Conservation (phyloP, 1,140 invertebrate species). For the Megathymus violae region DNA sequence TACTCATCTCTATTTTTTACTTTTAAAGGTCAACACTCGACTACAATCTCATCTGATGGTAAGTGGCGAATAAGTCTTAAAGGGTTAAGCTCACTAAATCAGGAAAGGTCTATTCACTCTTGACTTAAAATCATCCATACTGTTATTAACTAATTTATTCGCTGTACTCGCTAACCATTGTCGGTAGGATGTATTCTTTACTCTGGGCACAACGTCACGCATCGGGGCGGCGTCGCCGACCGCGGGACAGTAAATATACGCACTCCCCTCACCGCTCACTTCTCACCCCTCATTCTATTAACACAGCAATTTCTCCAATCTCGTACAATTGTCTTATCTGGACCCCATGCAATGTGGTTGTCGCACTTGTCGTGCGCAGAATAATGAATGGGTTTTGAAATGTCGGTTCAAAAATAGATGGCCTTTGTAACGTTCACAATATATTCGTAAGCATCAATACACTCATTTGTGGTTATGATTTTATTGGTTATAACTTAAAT, state of each 20-base stretch:
- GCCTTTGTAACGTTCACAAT: neutral
- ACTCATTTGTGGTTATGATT: too few relatives aligned
- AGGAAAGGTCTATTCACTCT: too few relatives aligned
- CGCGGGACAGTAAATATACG: slow-evolving; percentile 56
- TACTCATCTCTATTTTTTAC: too few relatives aligned
- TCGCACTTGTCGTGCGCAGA: slow-evolving; percentile 4
- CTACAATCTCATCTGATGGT: too few relatives aligned
- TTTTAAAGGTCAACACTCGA: too few relatives aligned
- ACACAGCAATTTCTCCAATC: slow-evolving; percentile 62
- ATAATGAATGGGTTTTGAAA: neutral
- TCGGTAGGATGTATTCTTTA: neutral
- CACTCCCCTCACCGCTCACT: slow-evolving; percentile 38
- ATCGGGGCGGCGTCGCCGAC: slow-evolving; percentile 64
- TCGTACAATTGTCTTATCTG: slow-evolving; percentile 54
- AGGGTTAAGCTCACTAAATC: too few relatives aligned
- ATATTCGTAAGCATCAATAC: too few relatives aligned
- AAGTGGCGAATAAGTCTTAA: too few relatives aligned
- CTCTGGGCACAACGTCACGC: slow-evolving; percentile 17
- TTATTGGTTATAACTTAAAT: too few relatives aligned
- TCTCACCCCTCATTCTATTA: slow-evolving; percentile 63
- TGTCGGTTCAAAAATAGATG: neutral
- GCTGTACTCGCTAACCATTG: neutral
- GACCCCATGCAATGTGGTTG: slow-evolving; percentile 11
- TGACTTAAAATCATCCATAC: too few relatives aligned
- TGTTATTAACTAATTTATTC: neutral